Evolutionary conservation across 2,797 vertebrate genomes (phyloP), one percentile per base, ranked within the genome.

Genomic region (Glossophaga mutica): DNA sequence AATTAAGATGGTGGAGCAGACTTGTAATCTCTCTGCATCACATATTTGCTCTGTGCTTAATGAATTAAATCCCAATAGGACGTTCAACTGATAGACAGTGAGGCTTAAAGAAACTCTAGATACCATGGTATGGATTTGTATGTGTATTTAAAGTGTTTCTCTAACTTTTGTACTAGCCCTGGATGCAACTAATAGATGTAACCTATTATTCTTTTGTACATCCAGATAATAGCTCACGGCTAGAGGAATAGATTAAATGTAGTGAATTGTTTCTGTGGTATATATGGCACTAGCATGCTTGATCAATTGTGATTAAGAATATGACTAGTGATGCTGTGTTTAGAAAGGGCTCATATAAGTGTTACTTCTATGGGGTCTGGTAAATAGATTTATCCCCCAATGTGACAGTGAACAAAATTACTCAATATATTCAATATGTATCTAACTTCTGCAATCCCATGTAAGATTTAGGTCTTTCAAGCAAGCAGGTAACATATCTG

Each of bases 331-430:
- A 98, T 87, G 44, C 87, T 97, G 22, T 4, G 11, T 85, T 95
- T 97, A 98, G 94, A 97, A 97, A 98, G 73, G 97, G 76, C 34
- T 97, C 92, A 96, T 90, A 94, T 97, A 98, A 98, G 96, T 98
- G 97, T 77, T 98, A 91, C 81, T 94, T 98, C 62, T 94, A 70
- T 84, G 95, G 95, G 91, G 97, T 97, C 96, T 98, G 97, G 70
- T 95, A 97, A 97, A 97, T 77, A 96, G 70, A 97, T 48, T 86
- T 59, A 79, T 95, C 55, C 93, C 42, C 85, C 91, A 90, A 87
- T 96, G 44, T 90, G 96, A 84, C 91, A 97, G 90, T 97, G 95
- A 94, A 88, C 34, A 84, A 65, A 97, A 87, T 96, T 76, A 46
- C 34, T 37, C 95, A 96, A 88, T 85, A 21, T 97, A 94, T 96